A percentile compares a stretch with the other conserved stretches of the same genome.
Evolutionary conservation across 2,888 invertebrate genomes (phyloP).

Genomic region (Pedicia rivosa): DNA sequence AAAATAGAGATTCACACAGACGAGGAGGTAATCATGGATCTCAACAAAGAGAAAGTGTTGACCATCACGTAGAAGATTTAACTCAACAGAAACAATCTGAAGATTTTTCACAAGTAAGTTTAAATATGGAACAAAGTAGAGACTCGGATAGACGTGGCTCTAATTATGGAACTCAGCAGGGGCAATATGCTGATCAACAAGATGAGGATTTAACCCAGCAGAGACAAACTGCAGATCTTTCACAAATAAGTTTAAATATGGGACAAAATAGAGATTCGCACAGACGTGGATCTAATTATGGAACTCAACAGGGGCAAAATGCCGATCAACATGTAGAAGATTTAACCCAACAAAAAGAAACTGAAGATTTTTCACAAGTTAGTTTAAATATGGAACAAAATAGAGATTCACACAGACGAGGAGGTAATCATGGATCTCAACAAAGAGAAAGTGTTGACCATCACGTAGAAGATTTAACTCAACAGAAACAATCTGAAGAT

Average conservation of each 20-base stretch:
- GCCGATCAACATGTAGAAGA: too few species aligned
- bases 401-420: background rate
- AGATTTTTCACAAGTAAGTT: background rate
- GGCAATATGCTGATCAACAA: background rate
- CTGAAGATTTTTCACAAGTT: background rate
- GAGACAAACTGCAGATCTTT: background rate
- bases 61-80: too few species aligned
- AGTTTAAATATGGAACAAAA: background rate
- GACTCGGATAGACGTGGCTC: background rate
- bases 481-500: background rate
- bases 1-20: too few species aligned
- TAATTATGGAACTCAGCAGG: background rate
- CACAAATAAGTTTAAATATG: too few species aligned
- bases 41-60: background rate
- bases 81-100: background rate
- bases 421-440: background rate
- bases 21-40: too few species aligned
- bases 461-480: background rate
- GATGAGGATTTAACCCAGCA: background rate
- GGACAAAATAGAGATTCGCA: too few species aligned
- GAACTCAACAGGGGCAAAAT: background rate
- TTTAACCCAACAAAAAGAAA: too few species aligned
- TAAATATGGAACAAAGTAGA: background rate
- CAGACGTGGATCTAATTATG: too few species aligned
- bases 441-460: background rate